Evolutionary conservation across 2,113 vertebrate genomes (phyloP).

Genomic region (Eptesicus fuscus): DNA sequence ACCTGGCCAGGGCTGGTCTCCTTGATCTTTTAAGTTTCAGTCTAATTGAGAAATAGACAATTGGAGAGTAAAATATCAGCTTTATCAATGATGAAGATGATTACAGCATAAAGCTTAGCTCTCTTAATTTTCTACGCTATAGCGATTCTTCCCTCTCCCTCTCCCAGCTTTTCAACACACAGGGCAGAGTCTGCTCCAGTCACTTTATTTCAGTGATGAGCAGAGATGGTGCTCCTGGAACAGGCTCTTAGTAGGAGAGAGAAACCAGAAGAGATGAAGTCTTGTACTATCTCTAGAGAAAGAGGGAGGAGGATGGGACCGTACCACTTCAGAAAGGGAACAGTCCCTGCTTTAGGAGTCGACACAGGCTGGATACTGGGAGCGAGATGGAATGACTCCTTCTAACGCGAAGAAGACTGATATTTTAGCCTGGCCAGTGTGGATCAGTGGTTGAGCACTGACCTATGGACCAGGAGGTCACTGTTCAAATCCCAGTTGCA

Average conservation of each 20-base stretch:
- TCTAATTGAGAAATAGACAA: not conserved
- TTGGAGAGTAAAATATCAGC: not conserved
- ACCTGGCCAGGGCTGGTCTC: not conserved
- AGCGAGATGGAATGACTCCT: not conserved
- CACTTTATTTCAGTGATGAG: not conserved
- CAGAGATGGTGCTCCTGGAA: not conserved
- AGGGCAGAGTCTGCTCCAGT: not conserved
- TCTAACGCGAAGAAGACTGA: not conserved
- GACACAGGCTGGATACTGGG: not conserved
- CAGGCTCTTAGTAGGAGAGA: not conserved
- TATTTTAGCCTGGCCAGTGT: too few relatives aligned
- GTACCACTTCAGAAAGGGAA: not conserved
- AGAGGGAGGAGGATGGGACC: not conserved
- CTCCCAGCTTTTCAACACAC: not conserved
- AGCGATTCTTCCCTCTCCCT: not conserved
- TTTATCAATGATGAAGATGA: not conserved
- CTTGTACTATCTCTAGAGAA: not conserved
- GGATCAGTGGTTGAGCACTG: too few relatives aligned
- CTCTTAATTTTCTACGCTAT: not conserved
- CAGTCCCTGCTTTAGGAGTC: not conserved
- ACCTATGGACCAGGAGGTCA: too few relatives aligned
- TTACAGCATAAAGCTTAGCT: not conserved
- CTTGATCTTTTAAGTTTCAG: not conserved
- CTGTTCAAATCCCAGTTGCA: too few relatives aligned
- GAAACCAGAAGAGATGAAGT: not conserved